These are phyloP conservation scores for Embiotoca jacksoni DNA, from an alignment of 2,113 vertebrate species.

Conservation along the genomic window DNA sequence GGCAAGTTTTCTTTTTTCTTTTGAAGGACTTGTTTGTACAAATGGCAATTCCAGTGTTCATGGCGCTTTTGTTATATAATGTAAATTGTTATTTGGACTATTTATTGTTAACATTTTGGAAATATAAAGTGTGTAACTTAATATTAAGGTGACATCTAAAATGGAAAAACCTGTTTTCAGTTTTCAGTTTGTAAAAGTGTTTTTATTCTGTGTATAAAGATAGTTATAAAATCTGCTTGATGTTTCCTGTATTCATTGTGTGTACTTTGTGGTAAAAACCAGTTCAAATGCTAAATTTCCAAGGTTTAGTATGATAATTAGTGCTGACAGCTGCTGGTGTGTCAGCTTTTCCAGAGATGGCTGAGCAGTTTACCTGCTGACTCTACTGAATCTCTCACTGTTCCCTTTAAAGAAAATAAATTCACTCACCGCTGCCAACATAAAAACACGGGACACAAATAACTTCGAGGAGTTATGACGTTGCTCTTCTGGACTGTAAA, in stretches of 20 bases:
- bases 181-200: constrained; percentile 82
- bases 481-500: neutral
- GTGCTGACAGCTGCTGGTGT: neutral
- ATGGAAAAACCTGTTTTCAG: constrained; percentile 67
- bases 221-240: constrained; percentile 56
- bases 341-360: neutral
- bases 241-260: constrained; percentile 24
- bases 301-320: too few species aligned
- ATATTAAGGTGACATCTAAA: constrained; percentile 73
- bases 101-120: constrained; percentile 85
- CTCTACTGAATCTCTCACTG: too few species aligned
- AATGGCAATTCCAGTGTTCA: constrained; percentile 78
- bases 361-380: neutral
- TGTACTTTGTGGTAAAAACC: neutral
- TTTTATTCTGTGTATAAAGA: constrained; percentile 86
- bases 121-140: constrained; percentile 75
- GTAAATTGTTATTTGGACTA: constrained; percentile 86
- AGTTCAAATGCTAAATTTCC: neutral
- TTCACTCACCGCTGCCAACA: neutral
- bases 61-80: constrained; percentile 84
- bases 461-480: neutral
- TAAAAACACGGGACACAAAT: neutral
- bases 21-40: constrained; percentile 72
- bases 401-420: too few species aligned
- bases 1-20: constrained; percentile 26